A percentile compares a stretch with the other conserved stretches of the same genome.
phyloP scores from a whole-genome alignment of 2,797 vertebrate genomes.

The Sciurus carolinensis region DNA sequence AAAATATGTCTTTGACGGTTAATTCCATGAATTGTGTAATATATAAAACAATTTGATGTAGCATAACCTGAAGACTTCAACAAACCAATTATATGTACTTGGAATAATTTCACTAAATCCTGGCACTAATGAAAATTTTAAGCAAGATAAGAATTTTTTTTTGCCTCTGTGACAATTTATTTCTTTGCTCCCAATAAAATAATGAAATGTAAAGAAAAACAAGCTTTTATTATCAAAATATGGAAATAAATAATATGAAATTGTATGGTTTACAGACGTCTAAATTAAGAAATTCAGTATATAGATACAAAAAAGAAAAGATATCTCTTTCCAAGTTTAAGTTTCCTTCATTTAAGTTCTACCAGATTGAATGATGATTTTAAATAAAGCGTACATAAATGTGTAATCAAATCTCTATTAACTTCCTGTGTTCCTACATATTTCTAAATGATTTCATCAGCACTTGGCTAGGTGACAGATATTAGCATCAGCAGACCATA shows the following conservation, averaged over 20 bases:
- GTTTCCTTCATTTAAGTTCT: slow-evolving; percentile 22
- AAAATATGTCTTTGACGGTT: background rate
- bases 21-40: background rate
- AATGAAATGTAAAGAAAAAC: background rate
- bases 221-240: background rate
- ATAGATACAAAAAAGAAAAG: slow-evolving; percentile 5
- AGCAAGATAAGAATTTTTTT: background rate
- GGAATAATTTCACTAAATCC: background rate
- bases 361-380: background rate
- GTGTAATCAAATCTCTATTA: slow-evolving; percentile 57
- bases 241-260: background rate
- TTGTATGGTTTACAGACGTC: background rate
- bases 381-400: slow-evolving; percentile 38
- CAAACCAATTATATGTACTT: background rate
- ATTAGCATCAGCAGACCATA: background rate
- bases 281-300: slow-evolving; percentile 9
- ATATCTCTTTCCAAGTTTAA: background rate
- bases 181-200: background rate
- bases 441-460: slow-evolving; percentile 45
- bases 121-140: background rate
- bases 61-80: background rate
- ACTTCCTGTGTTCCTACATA: background rate
- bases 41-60: background rate
- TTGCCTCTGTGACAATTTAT: background rate
- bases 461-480: slow-evolving; percentile 13